Conservation (phyloP, 2,888 invertebrate species). For the Drosophila paramelanica region DNA sequence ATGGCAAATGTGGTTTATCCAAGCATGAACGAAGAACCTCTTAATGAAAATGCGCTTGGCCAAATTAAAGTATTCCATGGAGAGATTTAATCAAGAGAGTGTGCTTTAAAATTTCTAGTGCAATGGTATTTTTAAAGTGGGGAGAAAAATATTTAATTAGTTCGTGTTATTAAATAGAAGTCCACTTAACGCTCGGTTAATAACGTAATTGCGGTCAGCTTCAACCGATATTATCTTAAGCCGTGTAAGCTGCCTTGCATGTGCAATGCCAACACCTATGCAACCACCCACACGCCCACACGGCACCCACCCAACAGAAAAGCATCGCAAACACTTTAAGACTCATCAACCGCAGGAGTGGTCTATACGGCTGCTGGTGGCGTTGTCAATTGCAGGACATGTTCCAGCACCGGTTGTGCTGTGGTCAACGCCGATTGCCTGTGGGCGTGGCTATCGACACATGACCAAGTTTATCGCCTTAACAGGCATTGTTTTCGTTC, state of each 20-base stretch:
- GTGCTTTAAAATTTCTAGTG: constrained; percentile 4
- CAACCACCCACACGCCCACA: not conserved
- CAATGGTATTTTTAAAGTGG: not conserved
- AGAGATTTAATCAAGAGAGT: constrained; percentile 9
- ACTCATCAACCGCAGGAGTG: constrained; percentile 47
- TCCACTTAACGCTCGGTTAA: constrained; percentile 11
- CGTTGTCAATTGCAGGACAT: constrained; percentile 44
- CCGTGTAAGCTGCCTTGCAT: constrained; percentile 44
- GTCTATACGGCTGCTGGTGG: constrained; percentile 20
- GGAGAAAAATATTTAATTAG: constrained; percentile 19
- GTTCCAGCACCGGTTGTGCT: constrained; percentile 36
- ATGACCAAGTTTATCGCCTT: constrained; percentile 55
- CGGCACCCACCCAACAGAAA: constrained; percentile 3
- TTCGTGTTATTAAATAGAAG: constrained; percentile 9
- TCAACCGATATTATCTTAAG: constrained; percentile 47
- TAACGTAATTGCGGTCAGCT: constrained; percentile 43
- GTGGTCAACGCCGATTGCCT: constrained; percentile 46
- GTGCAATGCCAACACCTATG: constrained; percentile 11
- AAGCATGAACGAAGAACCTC: not conserved
- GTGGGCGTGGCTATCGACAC: constrained; percentile 53
- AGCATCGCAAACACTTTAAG: constrained; percentile 48
- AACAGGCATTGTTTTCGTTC: constrained; percentile 23
- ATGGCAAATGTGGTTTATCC: not conserved
- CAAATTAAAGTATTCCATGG: not conserved
- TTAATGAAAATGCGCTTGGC: not conserved